These are phyloP conservation scores for Tipula unca DNA, from an alignment of 2,888 invertebrate species.

Conservation along the genomic window DNA sequence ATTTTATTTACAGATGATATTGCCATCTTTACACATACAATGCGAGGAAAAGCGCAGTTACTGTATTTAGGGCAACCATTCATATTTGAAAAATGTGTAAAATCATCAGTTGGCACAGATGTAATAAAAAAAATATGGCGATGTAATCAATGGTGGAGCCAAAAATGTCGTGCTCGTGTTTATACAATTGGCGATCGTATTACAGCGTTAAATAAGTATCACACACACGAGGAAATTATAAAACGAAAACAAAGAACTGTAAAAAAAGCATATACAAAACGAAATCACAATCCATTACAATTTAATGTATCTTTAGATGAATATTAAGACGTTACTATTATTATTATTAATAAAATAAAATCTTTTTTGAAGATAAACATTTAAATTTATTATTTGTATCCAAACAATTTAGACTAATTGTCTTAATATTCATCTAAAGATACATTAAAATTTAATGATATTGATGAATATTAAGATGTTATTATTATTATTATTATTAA, in stretches of 20 bases:
- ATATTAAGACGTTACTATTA: too few relatives aligned
- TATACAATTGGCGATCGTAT: constrained; percentile 39
- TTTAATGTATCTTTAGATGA: neutral
- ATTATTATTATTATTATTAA: neutral
- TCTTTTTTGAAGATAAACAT: neutral
- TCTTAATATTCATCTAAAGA: too few relatives aligned
- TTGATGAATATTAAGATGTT: too few relatives aligned
- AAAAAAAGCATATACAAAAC: constrained; percentile 20
- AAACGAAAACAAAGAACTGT: constrained; percentile 38
- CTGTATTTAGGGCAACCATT: constrained; percentile 42
- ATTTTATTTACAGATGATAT: constrained; percentile 26
- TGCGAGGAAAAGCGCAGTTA: constrained; percentile 41
- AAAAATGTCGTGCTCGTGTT: constrained; percentile 41
- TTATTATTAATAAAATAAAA: neutral
- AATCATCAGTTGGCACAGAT: constrained; percentile 31
- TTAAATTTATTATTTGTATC: neutral
- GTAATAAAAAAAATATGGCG: constrained; percentile 41
- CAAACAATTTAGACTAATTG: neutral
- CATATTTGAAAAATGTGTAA: constrained; percentile 40
- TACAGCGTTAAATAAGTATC: constrained; percentile 40
- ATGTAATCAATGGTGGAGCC: constrained; percentile 44
- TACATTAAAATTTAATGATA: too few relatives aligned
- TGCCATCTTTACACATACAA: constrained; percentile 41
- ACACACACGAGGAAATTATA: constrained; percentile 42
- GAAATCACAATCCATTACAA: neutral